Evolutionary conservation across 2,113 vertebrate species (phyloP).

Genomic region (Lepisosteus oculatus): DNA sequence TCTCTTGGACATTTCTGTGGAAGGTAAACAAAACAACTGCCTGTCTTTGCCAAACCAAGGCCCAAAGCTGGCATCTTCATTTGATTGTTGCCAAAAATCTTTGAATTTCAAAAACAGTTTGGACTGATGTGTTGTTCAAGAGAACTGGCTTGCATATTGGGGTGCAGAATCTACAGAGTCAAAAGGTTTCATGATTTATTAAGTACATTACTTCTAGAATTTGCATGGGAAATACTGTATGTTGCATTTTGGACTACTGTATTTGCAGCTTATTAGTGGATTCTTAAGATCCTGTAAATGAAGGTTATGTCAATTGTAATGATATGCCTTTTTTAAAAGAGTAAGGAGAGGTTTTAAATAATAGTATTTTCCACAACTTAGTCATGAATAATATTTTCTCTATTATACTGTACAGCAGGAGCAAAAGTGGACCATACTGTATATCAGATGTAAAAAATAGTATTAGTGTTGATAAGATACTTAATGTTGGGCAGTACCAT

Average conservation of each 20-base stretch:
- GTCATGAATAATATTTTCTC: too few relatives aligned
- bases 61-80: constrained; percentile 35
- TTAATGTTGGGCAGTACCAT: too few relatives aligned
- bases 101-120: constrained; percentile 29
- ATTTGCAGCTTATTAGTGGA: too few relatives aligned
- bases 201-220: constrained; percentile 19
- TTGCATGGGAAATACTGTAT: constrained; percentile 7
- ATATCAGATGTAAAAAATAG: too few relatives aligned
- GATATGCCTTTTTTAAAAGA: too few relatives aligned
- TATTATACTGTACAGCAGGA: too few relatives aligned
- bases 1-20: constrained; percentile 47
- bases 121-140: constrained; percentile 29
- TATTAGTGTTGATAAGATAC: too few relatives aligned
- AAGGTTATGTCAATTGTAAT: too few relatives aligned
- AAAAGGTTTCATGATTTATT: constrained; percentile 18
- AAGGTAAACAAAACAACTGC: constrained; percentile 52
- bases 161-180: constrained; percentile 33
- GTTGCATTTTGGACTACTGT: constrained; percentile 32
- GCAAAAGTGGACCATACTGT: too few relatives aligned
- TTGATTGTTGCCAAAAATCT: constrained; percentile 26
- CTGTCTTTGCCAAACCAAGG: constrained; percentile 31
- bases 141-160: constrained; percentile 25
- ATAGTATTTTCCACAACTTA: too few relatives aligned
- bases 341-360: too few relatives aligned
- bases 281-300: too few relatives aligned